Percentiles rank a stretch among this genome's conserved stretches.
These are phyloP conservation scores for Clistopyga incitator DNA, from an alignment of 2,888 invertebrate genomes.

Conservation along the genomic window DNA sequence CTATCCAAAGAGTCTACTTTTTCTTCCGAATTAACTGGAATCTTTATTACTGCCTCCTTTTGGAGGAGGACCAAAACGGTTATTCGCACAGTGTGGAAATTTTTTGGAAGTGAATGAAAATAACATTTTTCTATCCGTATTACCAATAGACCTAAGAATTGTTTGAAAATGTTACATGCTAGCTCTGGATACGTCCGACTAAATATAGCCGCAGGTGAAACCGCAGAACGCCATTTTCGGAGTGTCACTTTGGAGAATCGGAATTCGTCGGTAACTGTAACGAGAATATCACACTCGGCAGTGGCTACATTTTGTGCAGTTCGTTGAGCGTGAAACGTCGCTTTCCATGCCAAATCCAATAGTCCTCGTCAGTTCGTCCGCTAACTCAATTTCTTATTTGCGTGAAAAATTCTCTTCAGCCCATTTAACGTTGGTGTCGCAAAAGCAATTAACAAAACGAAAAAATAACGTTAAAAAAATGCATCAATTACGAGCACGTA, in stretches of 20 bases:
- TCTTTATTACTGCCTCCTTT: slow-evolving; percentile 12
- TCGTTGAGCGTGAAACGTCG: slow-evolving; percentile 35
- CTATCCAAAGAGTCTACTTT: background rate
- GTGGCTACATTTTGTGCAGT: slow-evolving; percentile 17
- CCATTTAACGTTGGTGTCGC: background rate
- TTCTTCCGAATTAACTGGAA: background rate
- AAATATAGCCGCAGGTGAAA: slow-evolving; percentile 6
- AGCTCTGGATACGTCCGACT: background rate
- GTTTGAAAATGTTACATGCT: no score
- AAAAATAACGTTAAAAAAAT: slow-evolving; percentile 16
- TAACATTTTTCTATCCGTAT: no score
- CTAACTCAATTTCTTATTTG: slow-evolving; percentile 26
- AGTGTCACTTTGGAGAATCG: slow-evolving; percentile 29
- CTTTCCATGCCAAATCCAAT: slow-evolving; percentile 54
- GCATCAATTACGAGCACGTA: background rate
- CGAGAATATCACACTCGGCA: slow-evolving; percentile 1
- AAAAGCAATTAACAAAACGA: slow-evolving; percentile 3
- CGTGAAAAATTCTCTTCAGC: background rate
- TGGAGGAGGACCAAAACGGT: no score
- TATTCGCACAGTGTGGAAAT: no score
- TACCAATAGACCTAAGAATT: no score
- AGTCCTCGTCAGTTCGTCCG: slow-evolving; percentile 32
- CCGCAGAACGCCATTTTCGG: slow-evolving; percentile 35
- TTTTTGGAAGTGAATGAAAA: no score
- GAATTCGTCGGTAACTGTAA: slow-evolving; percentile 39